phyloP scores from a whole-genome alignment of 92 coral and sea anemone species.

The Isaurus tuberculatus region DNA sequence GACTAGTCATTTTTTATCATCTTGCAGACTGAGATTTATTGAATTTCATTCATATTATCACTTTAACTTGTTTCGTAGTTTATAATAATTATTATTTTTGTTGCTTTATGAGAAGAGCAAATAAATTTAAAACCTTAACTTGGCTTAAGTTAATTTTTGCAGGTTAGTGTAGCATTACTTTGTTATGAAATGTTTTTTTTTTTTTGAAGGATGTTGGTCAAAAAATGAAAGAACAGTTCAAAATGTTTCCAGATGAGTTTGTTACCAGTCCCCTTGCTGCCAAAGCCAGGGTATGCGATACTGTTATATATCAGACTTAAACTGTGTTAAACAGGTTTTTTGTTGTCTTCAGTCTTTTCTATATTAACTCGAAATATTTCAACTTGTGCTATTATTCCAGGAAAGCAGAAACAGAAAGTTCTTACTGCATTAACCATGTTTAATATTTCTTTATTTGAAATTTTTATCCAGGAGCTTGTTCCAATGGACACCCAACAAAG shows the following conservation, averaged over 20 bases:
- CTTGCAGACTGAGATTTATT: too few relatives aligned
- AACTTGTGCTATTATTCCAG: neutral
- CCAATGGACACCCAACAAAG: conserved; percentile 92
- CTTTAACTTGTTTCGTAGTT: too few relatives aligned
- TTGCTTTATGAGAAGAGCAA: too few relatives aligned
- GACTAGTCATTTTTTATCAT: too few relatives aligned
- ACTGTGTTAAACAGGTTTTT: neutral
- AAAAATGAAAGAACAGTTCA: conserved; percentile 96
- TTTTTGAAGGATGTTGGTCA: conserved; percentile 86
- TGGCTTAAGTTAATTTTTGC: too few relatives aligned
- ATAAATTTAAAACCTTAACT: too few relatives aligned
- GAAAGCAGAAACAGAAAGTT: neutral
- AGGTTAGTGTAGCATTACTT: neutral
- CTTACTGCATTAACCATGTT: neutral
- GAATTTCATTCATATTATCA: too few relatives aligned
- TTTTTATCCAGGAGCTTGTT: conserved; percentile 77
- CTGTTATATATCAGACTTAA: neutral
- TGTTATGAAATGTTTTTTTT: neutral
- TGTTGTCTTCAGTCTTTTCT: too few relatives aligned
- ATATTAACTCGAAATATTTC: too few relatives aligned
- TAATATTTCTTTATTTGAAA: neutral
- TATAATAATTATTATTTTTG: too few relatives aligned
- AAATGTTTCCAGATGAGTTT: conserved; percentile 94
- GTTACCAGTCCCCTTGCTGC: conserved; percentile 89
- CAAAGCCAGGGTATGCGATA: conserved; percentile 73